phyloP scores from a whole-genome alignment of 2,797 vertebrate species.

The Anguilla marmorata region DNA sequence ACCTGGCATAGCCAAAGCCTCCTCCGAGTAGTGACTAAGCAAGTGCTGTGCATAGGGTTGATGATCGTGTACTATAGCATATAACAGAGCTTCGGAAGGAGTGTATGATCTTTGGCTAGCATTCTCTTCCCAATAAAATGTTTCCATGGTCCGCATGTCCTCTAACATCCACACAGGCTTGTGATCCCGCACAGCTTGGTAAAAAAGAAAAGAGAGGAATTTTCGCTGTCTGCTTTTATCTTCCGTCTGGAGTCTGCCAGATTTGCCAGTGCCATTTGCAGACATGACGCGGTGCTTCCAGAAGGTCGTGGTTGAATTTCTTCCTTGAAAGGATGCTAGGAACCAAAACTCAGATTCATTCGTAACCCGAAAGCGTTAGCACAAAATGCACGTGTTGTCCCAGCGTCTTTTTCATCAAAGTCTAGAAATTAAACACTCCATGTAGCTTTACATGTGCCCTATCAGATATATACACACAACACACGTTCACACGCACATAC shows the following conservation, averaged over 20 bases:
- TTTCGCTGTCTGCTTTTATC: slow-evolving; percentile 71
- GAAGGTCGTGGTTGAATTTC: background rate
- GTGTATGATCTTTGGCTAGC: slow-evolving; percentile 72
- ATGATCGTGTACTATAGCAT: slow-evolving; percentile 88
- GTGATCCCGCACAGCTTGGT: slow-evolving; percentile 82
- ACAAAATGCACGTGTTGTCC: background rate
- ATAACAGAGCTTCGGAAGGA: slow-evolving; percentile 85
- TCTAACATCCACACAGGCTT: slow-evolving; percentile 81
- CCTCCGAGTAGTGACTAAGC: slow-evolving; percentile 74
- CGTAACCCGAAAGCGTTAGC: background rate
- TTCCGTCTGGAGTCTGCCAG: slow-evolving; percentile 60
- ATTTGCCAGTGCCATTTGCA: slow-evolving; percentile 34
- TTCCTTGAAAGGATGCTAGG: background rate
- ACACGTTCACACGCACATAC: slow-evolving; percentile 10
- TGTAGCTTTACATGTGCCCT: background rate
- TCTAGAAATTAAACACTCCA: background rate
- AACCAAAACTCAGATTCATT: background rate
- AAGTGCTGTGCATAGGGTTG: slow-evolving; percentile 80
- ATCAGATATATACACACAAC: background rate
- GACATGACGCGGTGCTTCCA: slow-evolving; percentile 51
- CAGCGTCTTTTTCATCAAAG: background rate
- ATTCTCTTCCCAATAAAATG: slow-evolving; percentile 76
- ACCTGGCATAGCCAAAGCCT: slow-evolving; percentile 80
- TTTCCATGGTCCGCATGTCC: slow-evolving; percentile 79
- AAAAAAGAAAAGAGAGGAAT: slow-evolving; percentile 80